Evolutionary conservation across 1,140 invertebrate species (phyloP).

Genomic region (Cecropterus lyciades): DNA sequence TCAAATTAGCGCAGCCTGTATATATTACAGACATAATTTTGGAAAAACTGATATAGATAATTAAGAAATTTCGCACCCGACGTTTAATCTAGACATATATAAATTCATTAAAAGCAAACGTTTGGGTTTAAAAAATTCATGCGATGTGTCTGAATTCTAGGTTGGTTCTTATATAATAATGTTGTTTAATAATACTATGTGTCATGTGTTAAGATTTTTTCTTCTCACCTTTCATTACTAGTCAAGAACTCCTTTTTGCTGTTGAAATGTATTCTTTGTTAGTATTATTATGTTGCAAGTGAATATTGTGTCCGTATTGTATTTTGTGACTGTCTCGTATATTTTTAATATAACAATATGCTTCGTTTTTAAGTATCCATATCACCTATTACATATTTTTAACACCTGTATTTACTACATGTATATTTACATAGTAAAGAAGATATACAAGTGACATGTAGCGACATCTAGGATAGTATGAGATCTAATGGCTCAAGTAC

Average conservation of each 20-base stretch:
- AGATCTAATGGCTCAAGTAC: conserved; percentile 23
- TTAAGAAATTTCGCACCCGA: too few relatives aligned
- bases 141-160: conserved; percentile 47
- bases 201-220: conserved; percentile 34
- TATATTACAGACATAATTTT: too few relatives aligned
- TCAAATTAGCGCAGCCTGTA: too few relatives aligned
- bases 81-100: too few relatives aligned
- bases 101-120: conserved; percentile 16
- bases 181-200: conserved; percentile 29
- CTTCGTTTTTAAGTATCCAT: not conserved
- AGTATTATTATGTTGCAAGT: conserved; percentile 48
- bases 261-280: conserved; percentile 65
- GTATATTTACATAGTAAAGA: conserved; percentile 15
- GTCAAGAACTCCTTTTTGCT: conserved; percentile 68
- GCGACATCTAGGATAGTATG: conserved; percentile 11
- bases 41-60: too few relatives aligned
- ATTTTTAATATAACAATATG: not conserved
- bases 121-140: conserved; percentile 49
- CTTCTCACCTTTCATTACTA: conserved; percentile 61
- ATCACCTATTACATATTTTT: too few relatives aligned
- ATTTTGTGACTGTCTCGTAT: not conserved
- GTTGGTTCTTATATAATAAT: not conserved
- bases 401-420: not conserved
- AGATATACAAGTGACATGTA: conserved; percentile 24
- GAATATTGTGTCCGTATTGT: conserved; percentile 12